phyloP scores from a whole-genome alignment of 2,888 invertebrate species.

The Chromoteleia sp. region DNA sequence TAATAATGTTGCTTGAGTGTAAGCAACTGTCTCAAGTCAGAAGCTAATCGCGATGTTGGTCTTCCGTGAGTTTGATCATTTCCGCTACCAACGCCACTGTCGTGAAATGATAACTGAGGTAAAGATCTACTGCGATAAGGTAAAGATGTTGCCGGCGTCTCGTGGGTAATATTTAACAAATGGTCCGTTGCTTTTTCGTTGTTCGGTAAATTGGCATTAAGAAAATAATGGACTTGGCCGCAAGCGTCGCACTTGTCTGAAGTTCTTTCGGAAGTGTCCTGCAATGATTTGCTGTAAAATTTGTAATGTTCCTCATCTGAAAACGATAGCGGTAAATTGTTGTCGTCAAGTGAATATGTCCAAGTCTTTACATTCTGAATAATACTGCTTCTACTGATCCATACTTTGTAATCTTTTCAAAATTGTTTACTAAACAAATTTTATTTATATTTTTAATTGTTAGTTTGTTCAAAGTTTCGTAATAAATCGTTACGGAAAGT shows the following conservation, averaged over 20 bases:
- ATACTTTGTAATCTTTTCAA: too few relatives aligned
- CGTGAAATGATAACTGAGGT: conserved; percentile 88
- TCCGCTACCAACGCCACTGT: conserved; percentile 85
- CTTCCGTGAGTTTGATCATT: conserved; percentile 86
- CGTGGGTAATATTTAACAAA: conserved; percentile 58
- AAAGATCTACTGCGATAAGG: conserved; percentile 89
- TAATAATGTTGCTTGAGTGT: conserved; percentile 93
- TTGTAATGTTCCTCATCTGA: conserved; percentile 38
- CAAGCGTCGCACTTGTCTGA: conserved; percentile 56
- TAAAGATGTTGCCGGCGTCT: conserved; percentile 70
- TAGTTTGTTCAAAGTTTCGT: too few relatives aligned
- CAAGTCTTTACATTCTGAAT: too few relatives aligned
- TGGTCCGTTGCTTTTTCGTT: conserved; percentile 27
- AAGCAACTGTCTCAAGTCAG: conserved; percentile 87
- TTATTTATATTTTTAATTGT: too few relatives aligned
- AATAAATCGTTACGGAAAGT: too few relatives aligned
- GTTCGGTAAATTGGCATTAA: conserved; percentile 8
- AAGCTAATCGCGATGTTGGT: conserved; percentile 85
- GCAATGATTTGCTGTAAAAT: conserved; percentile 46
- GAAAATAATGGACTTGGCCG: conserved; percentile 42
- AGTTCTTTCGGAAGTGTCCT: conserved; percentile 42
- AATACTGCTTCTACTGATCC: too few relatives aligned
- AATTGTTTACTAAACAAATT: too few relatives aligned
- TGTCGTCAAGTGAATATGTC: too few relatives aligned
- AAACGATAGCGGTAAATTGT: too few relatives aligned